Base-by-base conservation (phyloP, 2,888 invertebrate species). In the Mesochorus sp. region DNA sequence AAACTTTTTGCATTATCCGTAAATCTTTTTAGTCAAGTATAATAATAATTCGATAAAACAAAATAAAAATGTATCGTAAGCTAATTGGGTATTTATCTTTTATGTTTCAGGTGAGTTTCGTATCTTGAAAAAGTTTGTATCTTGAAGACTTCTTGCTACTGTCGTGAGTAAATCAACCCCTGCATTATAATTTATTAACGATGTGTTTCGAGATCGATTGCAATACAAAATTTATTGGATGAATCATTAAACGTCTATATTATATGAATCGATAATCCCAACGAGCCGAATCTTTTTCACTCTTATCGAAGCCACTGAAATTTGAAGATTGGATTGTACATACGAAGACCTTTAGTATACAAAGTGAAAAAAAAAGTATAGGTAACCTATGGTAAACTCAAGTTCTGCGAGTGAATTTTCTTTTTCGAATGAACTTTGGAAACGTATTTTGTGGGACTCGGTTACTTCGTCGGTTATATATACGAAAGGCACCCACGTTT, bases 351-450 rank as follows among this genome's bases (percentile, higher is more conserved):
- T 39, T 12, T 14, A 12, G 12, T 39, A 31, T 37, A 26, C 19
- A 19, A 14, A 21, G 26, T n/a, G 44, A 17, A 26, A 37, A 28
- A 28, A 17, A 59, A 49, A 14, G 17, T 57, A 74, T 28, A 49
- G 24, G 12, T 1, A 24, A 19, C 17, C n/a, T n/a, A 47, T 12
- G 34, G 44, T 4, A 39, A 44, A 61, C 57, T 31, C 39, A 53
- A 51, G 31, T 64, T 24, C 61, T 51, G 47, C 51, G 39, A 81
- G 82, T 81, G 86, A 88, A 88, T 88, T 85, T 88, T 83, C 87
- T 85, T 86, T 85, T 87, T 85, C 84, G 85, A 86, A 85, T 87
- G 87, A 88, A 88, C 90, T 91, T 87, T 86, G 87, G 89, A 87
- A n/a, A 88, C 85, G 87, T 89, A 88, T 89, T 89, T 88, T 86